A percentile compares a stretch with the other conserved stretches of the same genome.
phyloP scores from a whole-genome alignment of 1,140 invertebrate genomes.

The Macrosteles quadrilineatus region DNA sequence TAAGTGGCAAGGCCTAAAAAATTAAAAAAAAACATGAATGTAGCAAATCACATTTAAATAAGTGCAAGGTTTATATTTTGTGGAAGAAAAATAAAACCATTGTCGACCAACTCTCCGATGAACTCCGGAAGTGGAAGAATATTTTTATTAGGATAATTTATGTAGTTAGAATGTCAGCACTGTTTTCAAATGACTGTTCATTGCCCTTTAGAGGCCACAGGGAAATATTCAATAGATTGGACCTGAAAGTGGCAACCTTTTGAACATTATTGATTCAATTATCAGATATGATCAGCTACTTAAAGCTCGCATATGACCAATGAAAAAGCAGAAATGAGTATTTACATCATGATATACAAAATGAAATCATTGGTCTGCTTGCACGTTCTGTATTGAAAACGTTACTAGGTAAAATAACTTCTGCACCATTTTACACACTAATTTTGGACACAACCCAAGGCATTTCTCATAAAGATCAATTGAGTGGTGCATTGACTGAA shows the following conservation, averaged over 20 bases:
- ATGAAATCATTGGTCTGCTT: too few relatives aligned
- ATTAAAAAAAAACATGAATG: too few relatives aligned
- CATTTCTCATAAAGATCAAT: slow-evolving; percentile 21
- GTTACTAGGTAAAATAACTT: too few relatives aligned
- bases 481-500: too few relatives aligned
- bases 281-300: background rate
- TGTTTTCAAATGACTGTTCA: too few relatives aligned
- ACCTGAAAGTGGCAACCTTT: background rate
- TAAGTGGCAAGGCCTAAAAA: background rate
- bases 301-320: background rate
- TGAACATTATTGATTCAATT: slow-evolving; percentile 8
- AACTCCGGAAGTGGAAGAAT: background rate
- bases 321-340: too few relatives aligned
- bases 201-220: background rate
- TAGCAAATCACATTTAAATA: too few relatives aligned
- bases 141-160: background rate
- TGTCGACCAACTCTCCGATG: background rate
- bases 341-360: too few relatives aligned
- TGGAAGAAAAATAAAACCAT: background rate
- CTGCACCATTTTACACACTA: background rate
- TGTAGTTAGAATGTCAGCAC: background rate
- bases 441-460: too few relatives aligned
- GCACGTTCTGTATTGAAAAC: too few relatives aligned
- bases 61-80: background rate
- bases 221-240: background rate